Conservation (phyloP, 2,797 vertebrate genomes). For the Crocidura indochinensis region DNA sequence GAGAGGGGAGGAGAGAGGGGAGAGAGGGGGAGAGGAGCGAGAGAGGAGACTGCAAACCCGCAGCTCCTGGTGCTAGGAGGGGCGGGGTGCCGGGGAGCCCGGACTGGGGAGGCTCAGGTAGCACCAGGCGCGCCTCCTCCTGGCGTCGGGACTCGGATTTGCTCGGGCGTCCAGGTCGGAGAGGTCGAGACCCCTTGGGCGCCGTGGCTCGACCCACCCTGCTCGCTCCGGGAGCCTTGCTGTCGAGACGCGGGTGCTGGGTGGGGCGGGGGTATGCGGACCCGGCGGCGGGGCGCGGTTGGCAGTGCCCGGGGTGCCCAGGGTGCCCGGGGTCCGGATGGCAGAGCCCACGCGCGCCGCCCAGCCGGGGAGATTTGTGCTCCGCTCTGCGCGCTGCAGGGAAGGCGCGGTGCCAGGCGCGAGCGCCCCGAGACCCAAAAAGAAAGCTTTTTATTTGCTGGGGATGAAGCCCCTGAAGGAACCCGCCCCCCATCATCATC, state of each 20-base stretch:
- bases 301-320: conserved; percentile 84
- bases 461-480: conserved; percentile 96
- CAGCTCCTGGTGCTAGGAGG: no score
- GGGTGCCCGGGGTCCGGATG: conserved; percentile 90
- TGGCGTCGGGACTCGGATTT: conserved; percentile 53
- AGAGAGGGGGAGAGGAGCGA: no score
- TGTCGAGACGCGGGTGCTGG: conserved; percentile 67
- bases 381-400: conserved; percentile 90
- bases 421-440: conserved; percentile 93
- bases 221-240: conserved; percentile 61
- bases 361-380: conserved; percentile 90
- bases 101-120: neutral
- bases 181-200: conserved; percentile 86
- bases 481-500: conserved; percentile 81
- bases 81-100: no score
- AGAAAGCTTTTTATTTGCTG: conserved; percentile 96
- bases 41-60: neutral
- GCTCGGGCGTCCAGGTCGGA: conserved; percentile 75
- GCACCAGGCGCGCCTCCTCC: neutral
- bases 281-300: conserved; percentile 72
- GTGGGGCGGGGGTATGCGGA: conserved; percentile 74
- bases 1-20: neutral
- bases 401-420: conserved; percentile 89
- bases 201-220: conserved; percentile 67
- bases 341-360: conserved; percentile 92